Conservation (phyloP, 2,113 vertebrate species). For the Prochilodus magdalenae region DNA sequence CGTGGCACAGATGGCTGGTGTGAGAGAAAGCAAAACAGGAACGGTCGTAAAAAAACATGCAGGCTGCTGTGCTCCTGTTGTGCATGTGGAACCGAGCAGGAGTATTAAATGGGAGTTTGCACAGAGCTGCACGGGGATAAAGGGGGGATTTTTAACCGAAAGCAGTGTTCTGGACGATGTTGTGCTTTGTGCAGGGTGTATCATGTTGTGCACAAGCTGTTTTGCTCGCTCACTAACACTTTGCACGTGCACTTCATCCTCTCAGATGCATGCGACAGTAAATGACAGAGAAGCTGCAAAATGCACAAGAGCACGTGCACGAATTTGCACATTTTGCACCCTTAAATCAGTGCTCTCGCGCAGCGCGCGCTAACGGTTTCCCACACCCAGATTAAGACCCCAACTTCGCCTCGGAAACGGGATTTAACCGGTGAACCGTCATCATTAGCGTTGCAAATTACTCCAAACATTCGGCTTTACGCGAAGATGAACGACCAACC, state of each 20-base stretch:
- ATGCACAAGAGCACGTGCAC: not conserved
- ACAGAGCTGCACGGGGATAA: not conserved
- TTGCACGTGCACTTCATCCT: not conserved
- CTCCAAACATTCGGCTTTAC: not conserved
- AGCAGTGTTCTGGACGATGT: too few species aligned
- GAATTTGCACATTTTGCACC: not conserved
- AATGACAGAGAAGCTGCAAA: not conserved
- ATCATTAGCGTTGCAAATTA: not conserved
- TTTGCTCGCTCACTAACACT: not conserved
- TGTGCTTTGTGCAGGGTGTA: not conserved
- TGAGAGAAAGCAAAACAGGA: not conserved
- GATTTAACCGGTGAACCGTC: not conserved
- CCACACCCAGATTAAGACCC: not conserved
- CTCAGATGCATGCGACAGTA: not conserved
- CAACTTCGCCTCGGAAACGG: not conserved
- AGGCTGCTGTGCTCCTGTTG: not conserved
- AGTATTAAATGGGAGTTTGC: not conserved
- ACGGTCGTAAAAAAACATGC: not conserved
- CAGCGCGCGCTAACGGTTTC: not conserved
- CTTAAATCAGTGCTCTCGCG: not conserved
- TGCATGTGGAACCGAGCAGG: not conserved
- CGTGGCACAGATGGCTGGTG: not conserved
- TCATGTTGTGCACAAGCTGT: not conserved
- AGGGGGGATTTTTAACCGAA: not conserved
- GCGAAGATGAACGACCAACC: not conserved